A percentile compares a stretch with the other conserved stretches of the same genome.
These are phyloP conservation scores for Echinops telfairi DNA, from an alignment of 2,113 vertebrate species.

Conservation along the genomic window DNA sequence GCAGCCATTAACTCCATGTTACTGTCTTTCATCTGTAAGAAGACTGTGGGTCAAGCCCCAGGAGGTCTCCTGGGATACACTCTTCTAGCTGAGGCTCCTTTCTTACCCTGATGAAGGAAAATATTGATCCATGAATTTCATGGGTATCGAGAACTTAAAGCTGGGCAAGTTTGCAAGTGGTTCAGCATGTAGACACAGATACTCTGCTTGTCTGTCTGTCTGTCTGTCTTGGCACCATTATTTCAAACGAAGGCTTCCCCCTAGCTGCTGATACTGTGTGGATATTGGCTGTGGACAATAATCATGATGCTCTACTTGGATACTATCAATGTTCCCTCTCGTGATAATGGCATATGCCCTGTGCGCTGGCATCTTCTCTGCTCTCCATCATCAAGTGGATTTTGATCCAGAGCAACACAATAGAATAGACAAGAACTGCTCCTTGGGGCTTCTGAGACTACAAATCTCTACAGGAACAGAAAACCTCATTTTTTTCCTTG, in stretches of 20 bases:
- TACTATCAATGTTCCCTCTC: too few species aligned
- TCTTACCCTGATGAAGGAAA: background rate
- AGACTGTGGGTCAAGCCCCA: constrained; percentile 14
- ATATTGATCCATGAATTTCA: background rate
- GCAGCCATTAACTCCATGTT: constrained; percentile 12
- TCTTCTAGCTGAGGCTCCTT: background rate
- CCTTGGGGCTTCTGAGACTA: too few species aligned
- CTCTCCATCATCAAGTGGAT: too few species aligned
- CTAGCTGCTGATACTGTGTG: background rate
- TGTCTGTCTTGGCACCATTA: accelerated
- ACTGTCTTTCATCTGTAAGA: background rate
- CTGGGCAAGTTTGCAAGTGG: background rate
- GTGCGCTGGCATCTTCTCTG: background rate
- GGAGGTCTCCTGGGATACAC: background rate
- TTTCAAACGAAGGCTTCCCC: too few species aligned
- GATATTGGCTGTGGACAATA: accelerated
- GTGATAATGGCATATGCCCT: accelerated
- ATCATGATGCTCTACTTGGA: accelerated
- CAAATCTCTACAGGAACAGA: too few species aligned
- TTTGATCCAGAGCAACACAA: too few species aligned
- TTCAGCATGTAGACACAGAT: background rate
- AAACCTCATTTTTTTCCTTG: too few species aligned
- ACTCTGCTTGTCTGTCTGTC: too few species aligned
- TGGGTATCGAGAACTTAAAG: background rate
- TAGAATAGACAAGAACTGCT: too few species aligned